Evolutionary conservation across 2,888 invertebrate species (phyloP).

Genomic region (Ophioninae sp.): DNA sequence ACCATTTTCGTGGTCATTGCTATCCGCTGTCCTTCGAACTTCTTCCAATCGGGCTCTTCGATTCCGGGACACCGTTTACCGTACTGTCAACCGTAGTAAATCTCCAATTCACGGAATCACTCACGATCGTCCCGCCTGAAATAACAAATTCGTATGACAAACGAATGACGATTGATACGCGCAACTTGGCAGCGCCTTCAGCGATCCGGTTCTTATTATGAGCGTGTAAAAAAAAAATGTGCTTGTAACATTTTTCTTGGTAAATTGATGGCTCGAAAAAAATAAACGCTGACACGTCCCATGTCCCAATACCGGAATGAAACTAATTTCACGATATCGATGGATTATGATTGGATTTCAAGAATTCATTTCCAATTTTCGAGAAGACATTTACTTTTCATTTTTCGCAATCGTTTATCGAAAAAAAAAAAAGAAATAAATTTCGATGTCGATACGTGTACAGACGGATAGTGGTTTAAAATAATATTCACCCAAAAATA

Average conservation of each 20-base stretch:
- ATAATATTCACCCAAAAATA: background rate
- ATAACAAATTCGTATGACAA: slow-evolving; percentile 20
- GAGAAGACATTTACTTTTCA: background rate
- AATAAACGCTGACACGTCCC: background rate
- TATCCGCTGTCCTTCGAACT: slow-evolving; percentile 4
- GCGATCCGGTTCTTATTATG: background rate
- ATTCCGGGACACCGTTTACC: background rate
- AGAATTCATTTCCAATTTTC: background rate
- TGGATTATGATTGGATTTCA: too few species aligned
- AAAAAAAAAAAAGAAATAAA: background rate
- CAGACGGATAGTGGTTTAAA: too few species aligned
- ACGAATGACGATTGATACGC: slow-evolving; percentile 4
- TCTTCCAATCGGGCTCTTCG: background rate
- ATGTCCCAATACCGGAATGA: background rate
- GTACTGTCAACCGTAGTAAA: slow-evolving; percentile 22
- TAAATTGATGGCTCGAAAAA: background rate
- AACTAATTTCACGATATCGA: too few species aligned
- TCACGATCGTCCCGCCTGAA: slow-evolving; percentile 45
- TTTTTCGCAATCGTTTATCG: background rate
- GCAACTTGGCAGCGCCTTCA: slow-evolving; percentile 1
- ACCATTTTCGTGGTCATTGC: slow-evolving; percentile 67
- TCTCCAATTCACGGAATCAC: slow-evolving; percentile 34
- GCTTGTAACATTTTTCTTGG: background rate
- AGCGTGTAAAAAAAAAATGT: background rate
- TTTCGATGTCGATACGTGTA: too few species aligned